A percentile compares a stretch with the other conserved stretches of the same genome.
These are phyloP conservation scores for Rotaria macrura DNA, from an alignment of 2,888 invertebrate species.

Conservation along the genomic window DNA sequence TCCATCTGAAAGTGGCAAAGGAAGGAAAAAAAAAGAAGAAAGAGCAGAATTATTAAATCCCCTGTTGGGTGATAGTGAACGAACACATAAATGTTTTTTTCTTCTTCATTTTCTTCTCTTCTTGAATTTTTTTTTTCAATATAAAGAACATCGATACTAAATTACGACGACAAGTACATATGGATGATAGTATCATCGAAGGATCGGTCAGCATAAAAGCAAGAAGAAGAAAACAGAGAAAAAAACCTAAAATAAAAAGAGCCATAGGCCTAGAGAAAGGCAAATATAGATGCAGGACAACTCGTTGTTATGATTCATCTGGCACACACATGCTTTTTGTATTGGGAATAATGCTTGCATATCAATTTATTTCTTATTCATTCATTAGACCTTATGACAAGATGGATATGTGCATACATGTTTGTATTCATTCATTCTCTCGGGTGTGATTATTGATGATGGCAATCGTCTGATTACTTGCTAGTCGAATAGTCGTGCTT, in stretches of 20 bases:
- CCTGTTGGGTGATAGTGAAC: not conserved
- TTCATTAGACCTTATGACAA: not conserved
- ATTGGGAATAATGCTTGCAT: not conserved
- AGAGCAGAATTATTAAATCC: not conserved
- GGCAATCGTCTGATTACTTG: not conserved
- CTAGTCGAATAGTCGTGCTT: not conserved
- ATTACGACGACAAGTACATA: not conserved
- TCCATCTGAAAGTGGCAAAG: not conserved
- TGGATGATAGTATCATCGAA: not conserved
- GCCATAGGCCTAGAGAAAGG: not conserved
- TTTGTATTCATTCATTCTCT: not conserved
- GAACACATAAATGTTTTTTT: not conserved
- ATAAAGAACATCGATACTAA: not conserved
- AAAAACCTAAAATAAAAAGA: not conserved
- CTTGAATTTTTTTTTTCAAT: not conserved
- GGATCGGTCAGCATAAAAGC: not conserved
- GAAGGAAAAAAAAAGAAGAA: not conserved
- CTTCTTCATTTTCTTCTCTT: not conserved
- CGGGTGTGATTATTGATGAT: not conserved
- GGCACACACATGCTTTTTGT: not conserved
- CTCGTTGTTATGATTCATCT: not conserved
- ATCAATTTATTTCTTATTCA: not conserved
- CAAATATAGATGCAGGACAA: not conserved
- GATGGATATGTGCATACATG: not conserved
- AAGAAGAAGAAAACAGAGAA: not conserved